Conservation (phyloP, 2,888 invertebrate genomes). For the Patella depressa region DNA sequence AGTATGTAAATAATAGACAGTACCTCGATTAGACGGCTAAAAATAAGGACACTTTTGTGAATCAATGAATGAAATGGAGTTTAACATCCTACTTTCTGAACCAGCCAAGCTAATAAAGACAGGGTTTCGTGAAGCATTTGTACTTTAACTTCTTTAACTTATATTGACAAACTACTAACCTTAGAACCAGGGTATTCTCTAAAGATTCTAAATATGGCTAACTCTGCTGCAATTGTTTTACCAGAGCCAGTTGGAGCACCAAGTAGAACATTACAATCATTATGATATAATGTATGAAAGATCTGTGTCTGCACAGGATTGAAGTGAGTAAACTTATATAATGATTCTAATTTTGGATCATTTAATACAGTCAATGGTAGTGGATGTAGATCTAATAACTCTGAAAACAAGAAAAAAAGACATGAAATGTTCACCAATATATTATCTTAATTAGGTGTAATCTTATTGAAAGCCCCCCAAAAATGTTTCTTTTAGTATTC, state of each 20-base stretch:
- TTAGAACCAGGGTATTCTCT: slow-evolving; percentile 80
- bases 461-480: background rate
- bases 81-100: no score
- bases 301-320: slow-evolving; percentile 99
- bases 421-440: background rate
- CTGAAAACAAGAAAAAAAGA: slow-evolving; percentile 71
- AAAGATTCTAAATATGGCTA: slow-evolving; percentile 95
- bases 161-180: slow-evolving; percentile 46
- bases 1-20: no score
- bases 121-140: no score
- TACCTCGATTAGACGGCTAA: no score
- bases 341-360: slow-evolving; percentile 81
- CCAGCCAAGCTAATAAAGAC: no score
- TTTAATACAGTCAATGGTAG: slow-evolving; percentile 87
- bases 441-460: background rate
- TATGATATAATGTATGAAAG: slow-evolving; percentile 95
- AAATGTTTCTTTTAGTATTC: no score
- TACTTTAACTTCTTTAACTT: no score
- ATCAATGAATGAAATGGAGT: no score
- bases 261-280: slow-evolving; percentile 91
- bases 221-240: slow-evolving; percentile 97
- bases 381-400: slow-evolving; percentile 90
- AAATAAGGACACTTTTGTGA: no score
- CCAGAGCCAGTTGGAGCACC: slow-evolving; percentile 95
- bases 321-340: slow-evolving; percentile 94